These are phyloP conservation scores for Lasioglossum figueresi DNA, from an alignment of 2,888 invertebrate species.

Conservation along the genomic window DNA sequence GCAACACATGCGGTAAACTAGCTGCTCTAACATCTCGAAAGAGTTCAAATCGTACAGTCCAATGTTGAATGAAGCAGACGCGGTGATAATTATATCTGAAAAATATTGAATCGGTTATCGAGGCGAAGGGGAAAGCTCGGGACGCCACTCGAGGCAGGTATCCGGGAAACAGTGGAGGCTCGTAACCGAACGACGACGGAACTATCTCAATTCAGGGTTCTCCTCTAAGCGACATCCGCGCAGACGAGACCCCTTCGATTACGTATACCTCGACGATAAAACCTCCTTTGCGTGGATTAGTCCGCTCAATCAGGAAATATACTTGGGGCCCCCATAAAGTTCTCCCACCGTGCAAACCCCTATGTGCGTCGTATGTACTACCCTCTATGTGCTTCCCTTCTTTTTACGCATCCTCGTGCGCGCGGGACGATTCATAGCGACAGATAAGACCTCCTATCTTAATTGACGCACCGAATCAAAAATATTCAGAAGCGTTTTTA, in stretches of 20 bases:
- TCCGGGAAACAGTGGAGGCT: conserved; percentile 1
- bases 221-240: conserved; percentile 51
- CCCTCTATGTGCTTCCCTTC: conserved; percentile 67
- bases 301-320: conserved; percentile 83
- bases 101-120: not conserved
- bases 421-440: conserved; percentile 54
- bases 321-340: conserved; percentile 80
- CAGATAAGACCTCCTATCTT: conserved; percentile 65
- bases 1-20: no score
- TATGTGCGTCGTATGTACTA: conserved; percentile 72
- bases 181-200: conserved; percentile 16
- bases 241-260: conserved; percentile 73
- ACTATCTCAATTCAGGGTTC: conserved; percentile 40
- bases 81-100: not conserved
- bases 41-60: no score
- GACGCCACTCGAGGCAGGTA: not conserved
- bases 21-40: no score
- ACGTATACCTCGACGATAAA: conserved; percentile 80
- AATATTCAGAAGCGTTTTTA: conserved; percentile 41
- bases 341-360: conserved; percentile 74
- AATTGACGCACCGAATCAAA: conserved; percentile 41
- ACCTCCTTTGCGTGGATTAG: conserved; percentile 83
- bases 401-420: conserved; percentile 62
- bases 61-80: not conserved
- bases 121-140: not conserved